phyloP scores from a whole-genome alignment of 2,113 vertebrate genomes.

The Falco punctatus region DNA sequence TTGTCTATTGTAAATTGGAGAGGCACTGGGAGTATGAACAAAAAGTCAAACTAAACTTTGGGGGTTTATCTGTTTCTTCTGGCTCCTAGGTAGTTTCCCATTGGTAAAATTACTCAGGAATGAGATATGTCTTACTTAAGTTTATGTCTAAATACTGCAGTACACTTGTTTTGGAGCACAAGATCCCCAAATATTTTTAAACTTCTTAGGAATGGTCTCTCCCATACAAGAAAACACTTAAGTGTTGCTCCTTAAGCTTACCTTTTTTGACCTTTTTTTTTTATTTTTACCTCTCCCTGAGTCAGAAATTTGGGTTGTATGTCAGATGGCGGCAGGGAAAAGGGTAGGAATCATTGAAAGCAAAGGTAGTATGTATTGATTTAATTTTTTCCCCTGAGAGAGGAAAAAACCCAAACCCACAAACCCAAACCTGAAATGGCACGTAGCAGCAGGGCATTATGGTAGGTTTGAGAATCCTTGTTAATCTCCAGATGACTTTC shows the following conservation, averaged over 20 bases:
- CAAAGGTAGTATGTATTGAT: background rate
- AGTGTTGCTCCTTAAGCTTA: fast-evolving
- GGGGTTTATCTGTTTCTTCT: background rate
- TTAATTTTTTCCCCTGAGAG: background rate
- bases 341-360: background rate
- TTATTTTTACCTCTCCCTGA: too few relatives aligned
- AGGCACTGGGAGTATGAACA: background rate
- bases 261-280: too few relatives aligned
- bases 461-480: background rate
- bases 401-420: background rate
- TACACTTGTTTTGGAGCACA: background rate
- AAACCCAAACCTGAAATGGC: background rate
- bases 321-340: background rate
- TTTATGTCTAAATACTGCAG: background rate
- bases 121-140: background rate
- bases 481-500: background rate
- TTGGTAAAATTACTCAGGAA: background rate
- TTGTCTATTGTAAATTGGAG: background rate
- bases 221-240: background rate
- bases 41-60: background rate
- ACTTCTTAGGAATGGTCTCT: background rate
- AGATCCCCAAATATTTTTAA: background rate
- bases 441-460: background rate
- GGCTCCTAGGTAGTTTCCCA: background rate
- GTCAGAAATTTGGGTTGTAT: background rate